Conservation (phyloP, 2,888 invertebrate species). For the Cepaea hortensis region DNA sequence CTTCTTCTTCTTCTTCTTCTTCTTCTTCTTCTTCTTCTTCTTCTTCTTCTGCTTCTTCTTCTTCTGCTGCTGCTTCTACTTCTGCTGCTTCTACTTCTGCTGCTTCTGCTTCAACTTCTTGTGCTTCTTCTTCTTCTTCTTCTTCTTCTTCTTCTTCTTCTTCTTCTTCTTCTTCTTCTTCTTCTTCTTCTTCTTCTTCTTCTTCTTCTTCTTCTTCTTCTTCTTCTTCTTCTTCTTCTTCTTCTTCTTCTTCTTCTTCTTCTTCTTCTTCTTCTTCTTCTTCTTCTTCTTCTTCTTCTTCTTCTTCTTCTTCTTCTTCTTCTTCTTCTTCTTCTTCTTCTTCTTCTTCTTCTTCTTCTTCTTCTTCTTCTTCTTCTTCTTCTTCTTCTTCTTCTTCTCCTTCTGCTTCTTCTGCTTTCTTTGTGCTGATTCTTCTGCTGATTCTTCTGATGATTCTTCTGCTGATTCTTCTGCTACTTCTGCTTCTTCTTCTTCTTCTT, state of each 20-base stretch:
- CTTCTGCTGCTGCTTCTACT: neutral
- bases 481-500: too few relatives aligned
- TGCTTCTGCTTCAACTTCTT: neutral
- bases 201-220: neutral
- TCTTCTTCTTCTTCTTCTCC: too few relatives aligned
- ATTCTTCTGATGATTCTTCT: too few relatives aligned
- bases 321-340: neutral
- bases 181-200: neutral
- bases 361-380: too few relatives aligned
- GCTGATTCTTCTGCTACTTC: too few relatives aligned
- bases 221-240: neutral
- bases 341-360: neutral
- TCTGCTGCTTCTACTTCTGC: neutral
- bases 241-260: neutral
- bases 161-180: neutral
- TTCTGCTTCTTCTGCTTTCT: too few relatives aligned
- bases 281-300: neutral
- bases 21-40: neutral
- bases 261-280: neutral
- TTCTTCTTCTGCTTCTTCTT: neutral
- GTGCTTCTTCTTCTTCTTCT: neutral
- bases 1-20: neutral
- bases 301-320: neutral
- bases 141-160: neutral
- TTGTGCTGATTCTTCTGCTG: too few relatives aligned